A percentile compares a stretch with the other conserved stretches of the same genome.
These are phyloP conservation scores for Margaritifera margaritifera DNA, from an alignment of 2,888 invertebrate species.

Conservation along the genomic window DNA sequence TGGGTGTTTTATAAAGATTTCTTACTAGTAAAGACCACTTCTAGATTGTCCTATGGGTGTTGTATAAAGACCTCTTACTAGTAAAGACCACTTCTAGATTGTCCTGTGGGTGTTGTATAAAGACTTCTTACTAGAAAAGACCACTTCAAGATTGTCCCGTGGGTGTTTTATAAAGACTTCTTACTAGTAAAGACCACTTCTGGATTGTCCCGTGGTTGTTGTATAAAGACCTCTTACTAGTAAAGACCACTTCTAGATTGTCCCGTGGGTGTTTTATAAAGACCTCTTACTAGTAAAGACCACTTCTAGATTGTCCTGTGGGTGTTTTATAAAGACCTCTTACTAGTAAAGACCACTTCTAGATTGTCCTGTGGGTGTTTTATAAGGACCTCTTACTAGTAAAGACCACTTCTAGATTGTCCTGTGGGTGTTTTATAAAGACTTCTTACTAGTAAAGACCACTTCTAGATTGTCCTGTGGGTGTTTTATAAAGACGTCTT, in stretches of 20 bases:
- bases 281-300: neutral
- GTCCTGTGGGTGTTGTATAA: too few species aligned
- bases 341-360: neutral
- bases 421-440: neutral
- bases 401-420: too few species aligned
- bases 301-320: too few species aligned
- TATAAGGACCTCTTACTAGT: neutral
- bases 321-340: neutral
- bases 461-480: too few species aligned
- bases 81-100: too few species aligned
- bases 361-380: neutral
- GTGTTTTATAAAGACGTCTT: too few species aligned
- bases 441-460: neutral
- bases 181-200: too few species aligned
- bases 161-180: neutral
- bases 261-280: too few species aligned
- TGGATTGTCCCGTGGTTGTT: neutral
- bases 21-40: neutral
- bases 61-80: neutral
- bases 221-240: neutral
- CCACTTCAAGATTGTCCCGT: too few species aligned
- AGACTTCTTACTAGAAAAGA: neutral
- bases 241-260: too few species aligned
- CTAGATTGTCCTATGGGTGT: neutral
- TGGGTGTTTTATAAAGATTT: neutral